Base-by-base conservation (phyloP, 64 coral and sea anemone species). In the Actinia equina region DNA sequence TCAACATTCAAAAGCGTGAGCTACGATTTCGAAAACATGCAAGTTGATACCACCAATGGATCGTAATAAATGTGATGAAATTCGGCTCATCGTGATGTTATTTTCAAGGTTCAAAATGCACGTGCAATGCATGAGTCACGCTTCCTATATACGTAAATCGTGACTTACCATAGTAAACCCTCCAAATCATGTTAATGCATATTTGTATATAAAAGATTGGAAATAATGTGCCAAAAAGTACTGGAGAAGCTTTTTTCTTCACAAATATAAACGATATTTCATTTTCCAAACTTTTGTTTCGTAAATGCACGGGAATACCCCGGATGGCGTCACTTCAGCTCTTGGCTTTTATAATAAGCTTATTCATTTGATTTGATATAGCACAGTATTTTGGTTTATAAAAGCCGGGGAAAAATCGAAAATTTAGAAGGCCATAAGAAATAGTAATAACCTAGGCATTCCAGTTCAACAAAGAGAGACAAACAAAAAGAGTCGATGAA, bases 1-100 rank as follows among this genome's bases (percentile, higher is more conserved):
- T 74, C 69, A 74, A 74, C 69, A 74, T 41, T 74, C 69, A 74
- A 13, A 26, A 74, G 69, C 69, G 25, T 74, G 69, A 74, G 18
- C 13, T 23, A 6, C 11, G 26, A 74, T 42, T 26, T 74, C 69
- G 69, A 74, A 41, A 74, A 13, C 12, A 26, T 14, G 69, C 69
- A 30, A 30, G 15, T 3, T 74, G 69, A 30, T 74, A 74, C 20
- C 14, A 74, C 12, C 69, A 74, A 41, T 16, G 11, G 10, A 14
- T 74, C 69, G 69, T 74, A 26, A 42, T 74, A 11, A 74, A 74
- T 74, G n/a, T 13, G 4, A 65, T 74, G 27, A 30, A 74, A 74
- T 27, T 30, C 25, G 26, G 23, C 12, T 15, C 9, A 3, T 30
- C 26, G 69, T 14, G 9, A 25, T 13, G 69, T 30, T 13, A 10